Conservation (phyloP, 2,113 vertebrate species). For the Cariama cristata region DNA sequence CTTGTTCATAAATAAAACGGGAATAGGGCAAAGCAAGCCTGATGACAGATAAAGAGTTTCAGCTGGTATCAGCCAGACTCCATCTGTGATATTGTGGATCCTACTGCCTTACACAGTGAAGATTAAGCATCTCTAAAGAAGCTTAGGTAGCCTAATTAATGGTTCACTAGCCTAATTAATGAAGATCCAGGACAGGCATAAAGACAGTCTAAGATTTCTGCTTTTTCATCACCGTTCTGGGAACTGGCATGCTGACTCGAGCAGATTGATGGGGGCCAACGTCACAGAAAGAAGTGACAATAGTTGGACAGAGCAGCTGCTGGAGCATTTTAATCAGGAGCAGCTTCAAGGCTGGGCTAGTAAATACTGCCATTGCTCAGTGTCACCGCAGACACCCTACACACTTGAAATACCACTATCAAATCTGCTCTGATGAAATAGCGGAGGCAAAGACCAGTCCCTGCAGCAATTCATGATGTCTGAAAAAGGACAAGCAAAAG, state of each 20-base stretch:
- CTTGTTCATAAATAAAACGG: neutral
- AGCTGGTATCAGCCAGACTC: neutral
- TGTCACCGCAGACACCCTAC: neutral
- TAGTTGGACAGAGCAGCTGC: neutral
- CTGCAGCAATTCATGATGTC: neutral
- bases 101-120: neutral
- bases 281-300: neutral
- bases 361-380: neutral
- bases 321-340: neutral
- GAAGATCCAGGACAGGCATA: neutral
- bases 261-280: neutral
- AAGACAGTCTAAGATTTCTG: neutral
- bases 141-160: slow-evolving; percentile 55
- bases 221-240: neutral
- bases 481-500: neutral
- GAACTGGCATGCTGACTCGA: neutral
- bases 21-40: neutral
- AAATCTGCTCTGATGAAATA: neutral
- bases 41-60: neutral
- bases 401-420: neutral
- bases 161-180: slow-evolving; percentile 43
- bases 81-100: neutral
- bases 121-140: slow-evolving; percentile 48
- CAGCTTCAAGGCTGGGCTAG: neutral
- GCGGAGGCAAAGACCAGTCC: neutral